Base-by-base conservation (phyloP, 2,888 invertebrate species). In the Brachyptera putata region DNA sequence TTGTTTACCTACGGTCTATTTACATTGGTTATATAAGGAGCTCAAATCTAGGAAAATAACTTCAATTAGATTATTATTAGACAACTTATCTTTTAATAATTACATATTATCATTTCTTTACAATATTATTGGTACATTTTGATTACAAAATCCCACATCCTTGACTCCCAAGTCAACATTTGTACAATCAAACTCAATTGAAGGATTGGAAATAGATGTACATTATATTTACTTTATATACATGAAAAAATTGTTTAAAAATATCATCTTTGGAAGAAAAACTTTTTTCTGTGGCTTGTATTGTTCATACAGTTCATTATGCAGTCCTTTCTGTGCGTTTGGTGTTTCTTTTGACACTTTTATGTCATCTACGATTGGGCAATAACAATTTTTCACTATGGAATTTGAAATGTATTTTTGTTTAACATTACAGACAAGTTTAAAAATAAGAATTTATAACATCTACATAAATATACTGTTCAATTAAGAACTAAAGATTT, bases 241-340 rank as follows among this genome's bases (percentile, higher is more conserved):
- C 61, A 57, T 21, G 36, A 56, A 16, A 37, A 48, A 60, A 46
- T 43, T 43, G 49, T 37, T 60, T 61, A 61, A 63, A 63, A 64
- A 63, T 61, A 63, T 61, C 55, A 63, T 64, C 64, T 64, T 64
- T 64, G 63, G 64, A 63, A 61, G 60, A 58, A 56, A 61, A 50
- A 59, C 61, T 53, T 61, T 61, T 59, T 34, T 34, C 21, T 46
- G 36, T 21, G 36, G 46, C 22, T 24, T 13, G 9, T 9, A 46
- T 21, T 46, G 3, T 41, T 41, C 21, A 18, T 41, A 41, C 41
- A 41, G 21, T 41, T 7, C 30, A 46, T 24, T 24, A n/a, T 46
- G 22, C 46, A 46, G 18, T 24, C 46, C 46, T 46, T n/a, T 24
- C 22, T 46, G 46, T 21, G 22, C 30, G 30, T 11, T 30, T 30